These are phyloP conservation scores for Protomyctophum bolini DNA, from an alignment of 2,113 vertebrate genomes.

Conservation along the genomic window DNA sequence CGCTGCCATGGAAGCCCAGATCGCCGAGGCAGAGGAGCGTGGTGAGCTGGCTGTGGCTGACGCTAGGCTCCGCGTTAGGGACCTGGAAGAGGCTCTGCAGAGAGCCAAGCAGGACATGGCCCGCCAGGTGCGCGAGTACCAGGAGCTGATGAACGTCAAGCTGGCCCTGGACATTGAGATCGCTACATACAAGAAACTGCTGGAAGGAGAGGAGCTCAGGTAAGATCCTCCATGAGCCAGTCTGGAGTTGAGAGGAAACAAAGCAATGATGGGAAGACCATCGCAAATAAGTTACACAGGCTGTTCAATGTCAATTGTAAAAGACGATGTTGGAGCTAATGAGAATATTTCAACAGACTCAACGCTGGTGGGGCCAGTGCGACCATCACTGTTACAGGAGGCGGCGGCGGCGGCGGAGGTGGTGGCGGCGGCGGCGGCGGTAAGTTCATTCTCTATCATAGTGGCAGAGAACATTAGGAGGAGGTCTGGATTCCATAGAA, in stretches of 20 bases:
- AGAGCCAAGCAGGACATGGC: constrained; percentile 90
- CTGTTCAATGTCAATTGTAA: not conserved
- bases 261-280: not conserved
- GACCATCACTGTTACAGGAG: constrained; percentile 67
- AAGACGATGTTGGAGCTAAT: not conserved
- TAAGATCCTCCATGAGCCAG: constrained; percentile 44
- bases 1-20: constrained; percentile 83
- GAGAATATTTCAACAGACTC: constrained; percentile 55
- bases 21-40: constrained; percentile 86
- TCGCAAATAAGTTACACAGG: not conserved
- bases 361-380: constrained; percentile 31
- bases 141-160: constrained; percentile 91
- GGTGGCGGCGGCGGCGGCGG: constrained; percentile 1
- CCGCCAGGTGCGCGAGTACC: constrained; percentile 86
- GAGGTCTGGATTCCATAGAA: too few relatives aligned
- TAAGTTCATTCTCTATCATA: constrained; percentile 37
- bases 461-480: too few relatives aligned
- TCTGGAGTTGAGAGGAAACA: not conserved
- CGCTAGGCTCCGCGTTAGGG: constrained; percentile 80
- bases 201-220: constrained; percentile 92
- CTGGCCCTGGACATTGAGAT: constrained; percentile 94
- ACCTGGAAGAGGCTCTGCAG: constrained; percentile 86
- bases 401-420: constrained; percentile 19
- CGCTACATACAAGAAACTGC: constrained; percentile 89
- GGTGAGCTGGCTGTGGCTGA: constrained; percentile 90